phyloP scores from a whole-genome alignment of 2,888 invertebrate genomes.

The Amphipoea lucens region DNA sequence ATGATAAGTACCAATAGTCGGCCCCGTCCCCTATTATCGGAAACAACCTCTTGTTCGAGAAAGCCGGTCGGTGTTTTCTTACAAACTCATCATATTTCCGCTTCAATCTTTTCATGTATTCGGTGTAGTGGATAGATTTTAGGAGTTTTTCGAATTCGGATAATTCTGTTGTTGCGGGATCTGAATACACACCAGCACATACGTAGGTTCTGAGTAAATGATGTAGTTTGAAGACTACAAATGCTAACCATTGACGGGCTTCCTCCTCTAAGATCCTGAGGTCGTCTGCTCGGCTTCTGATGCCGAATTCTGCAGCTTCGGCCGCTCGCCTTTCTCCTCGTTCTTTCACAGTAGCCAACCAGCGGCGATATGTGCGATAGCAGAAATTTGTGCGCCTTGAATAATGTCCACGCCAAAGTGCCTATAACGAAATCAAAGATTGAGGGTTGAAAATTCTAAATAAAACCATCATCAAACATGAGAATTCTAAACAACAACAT shows the following conservation, averaged over 20 bases:
- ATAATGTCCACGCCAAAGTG: slow-evolving; percentile 84
- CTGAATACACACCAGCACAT: slow-evolving; percentile 84
- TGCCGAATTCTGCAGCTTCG: slow-evolving; percentile 84
- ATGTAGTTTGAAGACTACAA: slow-evolving; percentile 86
- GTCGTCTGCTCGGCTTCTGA: slow-evolving; percentile 84
- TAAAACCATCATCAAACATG: not conserved
- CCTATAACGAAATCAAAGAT: slow-evolving; percentile 63
- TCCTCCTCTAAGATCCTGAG: slow-evolving; percentile 85
- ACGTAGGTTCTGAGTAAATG: slow-evolving; percentile 84
- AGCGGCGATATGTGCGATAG: slow-evolving; percentile 83
- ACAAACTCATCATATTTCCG: slow-evolving; percentile 86
- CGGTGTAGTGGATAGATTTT: slow-evolving; percentile 84
- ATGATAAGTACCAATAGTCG: slow-evolving; percentile 88
- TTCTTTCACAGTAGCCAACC: slow-evolving; percentile 83
- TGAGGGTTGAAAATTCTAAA: not conserved
- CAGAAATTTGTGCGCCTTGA: slow-evolving; percentile 85
- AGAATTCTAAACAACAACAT: not conserved
- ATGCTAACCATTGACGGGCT: slow-evolving; percentile 86
- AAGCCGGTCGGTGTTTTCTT: slow-evolving; percentile 83
- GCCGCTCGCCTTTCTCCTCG: slow-evolving; percentile 82
- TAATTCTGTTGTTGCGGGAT: slow-evolving; percentile 78
- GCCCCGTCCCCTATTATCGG: slow-evolving; percentile 86
- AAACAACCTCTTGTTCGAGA: slow-evolving; percentile 85
- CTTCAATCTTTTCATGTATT: slow-evolving; percentile 85
- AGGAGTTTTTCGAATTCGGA: slow-evolving; percentile 85